These are phyloP conservation scores for Danio aesculapii DNA, from an alignment of 2,797 vertebrate genomes.

Conservation along the genomic window DNA sequence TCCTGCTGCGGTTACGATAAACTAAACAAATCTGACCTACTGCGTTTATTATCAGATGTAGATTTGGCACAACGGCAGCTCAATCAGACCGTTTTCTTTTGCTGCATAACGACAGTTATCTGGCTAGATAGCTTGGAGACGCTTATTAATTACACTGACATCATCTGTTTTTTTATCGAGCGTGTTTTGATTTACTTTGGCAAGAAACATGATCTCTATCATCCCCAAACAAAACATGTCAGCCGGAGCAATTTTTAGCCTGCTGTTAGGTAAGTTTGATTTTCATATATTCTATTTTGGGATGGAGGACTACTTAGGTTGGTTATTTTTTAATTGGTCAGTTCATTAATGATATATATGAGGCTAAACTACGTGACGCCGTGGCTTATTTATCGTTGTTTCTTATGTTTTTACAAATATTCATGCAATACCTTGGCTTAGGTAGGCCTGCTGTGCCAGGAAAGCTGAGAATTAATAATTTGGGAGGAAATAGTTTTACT, in stretches of 20 bases:
- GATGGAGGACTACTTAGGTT: background rate
- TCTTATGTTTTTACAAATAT: background rate
- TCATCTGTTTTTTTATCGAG: conserved; percentile 17
- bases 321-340: background rate
- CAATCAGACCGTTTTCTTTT: background rate
- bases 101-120: background rate
- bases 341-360: background rate
- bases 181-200: conserved; percentile 57
- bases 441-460: background rate
- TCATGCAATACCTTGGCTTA: background rate
- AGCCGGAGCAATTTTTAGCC: conserved; percentile 57
- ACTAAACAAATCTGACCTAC: conserved; percentile 28
- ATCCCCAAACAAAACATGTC: conserved; percentile 56
- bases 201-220: conserved; percentile 70
- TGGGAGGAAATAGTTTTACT: background rate
- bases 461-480: background rate
- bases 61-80: too few relatives aligned
- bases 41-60: background rate
- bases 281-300: background rate
- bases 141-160: background rate
- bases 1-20: conserved; percentile 37
- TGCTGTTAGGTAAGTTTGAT: conserved; percentile 72
- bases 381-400: background rate
- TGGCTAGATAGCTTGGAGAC: background rate
- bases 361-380: background rate